These are phyloP conservation scores for Zingel zingel DNA, from an alignment of 2,113 vertebrate species.

Conservation along the genomic window DNA sequence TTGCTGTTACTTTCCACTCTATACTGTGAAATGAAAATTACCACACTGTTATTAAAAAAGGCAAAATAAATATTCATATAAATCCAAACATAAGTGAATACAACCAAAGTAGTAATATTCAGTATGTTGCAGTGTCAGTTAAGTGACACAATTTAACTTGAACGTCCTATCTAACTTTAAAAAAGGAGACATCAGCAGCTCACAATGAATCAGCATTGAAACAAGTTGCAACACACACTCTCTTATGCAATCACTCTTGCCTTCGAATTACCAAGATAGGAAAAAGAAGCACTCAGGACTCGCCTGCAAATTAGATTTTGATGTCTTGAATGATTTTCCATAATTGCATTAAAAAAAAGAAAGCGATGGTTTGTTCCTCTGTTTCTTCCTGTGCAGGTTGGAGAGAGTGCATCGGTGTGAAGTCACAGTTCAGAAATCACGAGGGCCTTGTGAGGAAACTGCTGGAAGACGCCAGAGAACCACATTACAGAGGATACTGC, in stretches of 20 bases:
- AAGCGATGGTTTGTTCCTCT: conserved; percentile 17
- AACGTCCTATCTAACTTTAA: background rate
- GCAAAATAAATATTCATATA: too few species aligned
- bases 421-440: conserved; percentile 73
- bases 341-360: conserved; percentile 37
- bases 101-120: background rate
- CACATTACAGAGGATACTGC: conserved; percentile 77
- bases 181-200: background rate
- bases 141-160: background rate
- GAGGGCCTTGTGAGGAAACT: conserved; percentile 75
- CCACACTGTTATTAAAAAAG: background rate
- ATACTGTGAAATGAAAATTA: background rate
- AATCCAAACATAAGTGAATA: background rate
- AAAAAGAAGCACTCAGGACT: conserved; percentile 13
- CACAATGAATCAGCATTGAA: conserved; percentile 26
- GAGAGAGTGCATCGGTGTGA: conserved; percentile 80
- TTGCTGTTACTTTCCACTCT: conserved; percentile 9
- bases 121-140: background rate
- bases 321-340: conserved; percentile 38
- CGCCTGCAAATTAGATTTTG: conserved; percentile 35
- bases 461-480: conserved; percentile 80
- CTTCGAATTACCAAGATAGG: conserved; percentile 38
- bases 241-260: background rate
- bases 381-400: conserved; percentile 75
- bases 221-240: conserved; percentile 6